These are phyloP conservation scores for Bradypus variegatus DNA, from an alignment of 2,797 vertebrate species.

Conservation along the genomic window DNA sequence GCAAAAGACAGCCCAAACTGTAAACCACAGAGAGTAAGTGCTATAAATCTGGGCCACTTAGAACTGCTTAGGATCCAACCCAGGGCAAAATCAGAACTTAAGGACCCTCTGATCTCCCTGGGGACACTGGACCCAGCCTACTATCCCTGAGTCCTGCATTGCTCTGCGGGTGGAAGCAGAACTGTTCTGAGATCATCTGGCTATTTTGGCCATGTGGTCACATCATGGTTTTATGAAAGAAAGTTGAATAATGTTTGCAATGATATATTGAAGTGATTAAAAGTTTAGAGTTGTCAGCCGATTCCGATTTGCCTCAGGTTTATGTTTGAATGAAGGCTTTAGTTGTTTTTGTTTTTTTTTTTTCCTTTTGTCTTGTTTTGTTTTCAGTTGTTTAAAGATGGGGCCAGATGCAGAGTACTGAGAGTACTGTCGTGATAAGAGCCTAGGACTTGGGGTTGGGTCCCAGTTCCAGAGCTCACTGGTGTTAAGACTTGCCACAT, in stretches of 20 bases:
- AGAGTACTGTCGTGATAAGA: neutral
- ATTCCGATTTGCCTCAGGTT: neutral
- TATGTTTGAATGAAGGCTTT: neutral
- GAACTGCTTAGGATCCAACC: neutral
- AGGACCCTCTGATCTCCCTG: neutral
- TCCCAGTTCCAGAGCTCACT: neutral
- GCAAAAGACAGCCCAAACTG: neutral
- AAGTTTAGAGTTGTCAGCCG: neutral
- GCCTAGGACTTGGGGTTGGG: neutral
- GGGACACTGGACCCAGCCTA: neutral
- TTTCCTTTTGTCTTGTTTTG: neutral
- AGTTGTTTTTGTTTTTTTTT: neutral
- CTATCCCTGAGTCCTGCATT: neutral
- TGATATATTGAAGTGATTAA: neutral
- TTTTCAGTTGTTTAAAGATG: neutral
- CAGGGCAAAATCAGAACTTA: neutral
- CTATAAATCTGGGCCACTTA: neutral
- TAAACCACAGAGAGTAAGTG: neutral
- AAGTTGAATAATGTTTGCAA: neutral
- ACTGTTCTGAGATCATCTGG: neutral
- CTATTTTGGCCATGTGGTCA: neutral
- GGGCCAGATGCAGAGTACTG: neutral
- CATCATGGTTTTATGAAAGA: neutral
- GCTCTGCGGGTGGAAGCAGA: neutral
- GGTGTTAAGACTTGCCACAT: neutral